phyloP scores from a whole-genome alignment of 2,113 vertebrate genomes.

The Turnix velox region DNA sequence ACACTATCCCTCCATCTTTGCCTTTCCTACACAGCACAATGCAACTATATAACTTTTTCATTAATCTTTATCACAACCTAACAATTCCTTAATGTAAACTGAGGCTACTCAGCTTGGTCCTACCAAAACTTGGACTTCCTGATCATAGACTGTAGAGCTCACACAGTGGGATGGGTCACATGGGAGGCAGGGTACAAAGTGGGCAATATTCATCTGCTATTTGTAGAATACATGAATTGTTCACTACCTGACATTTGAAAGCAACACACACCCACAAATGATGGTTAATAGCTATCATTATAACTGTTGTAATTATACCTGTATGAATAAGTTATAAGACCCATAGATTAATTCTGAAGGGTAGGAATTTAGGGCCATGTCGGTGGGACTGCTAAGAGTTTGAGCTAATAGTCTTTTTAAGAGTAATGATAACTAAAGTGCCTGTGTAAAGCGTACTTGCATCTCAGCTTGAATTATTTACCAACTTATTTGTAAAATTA shows the following conservation, averaged over 20 bases:
- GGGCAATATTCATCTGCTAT: neutral
- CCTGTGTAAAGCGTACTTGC: neutral
- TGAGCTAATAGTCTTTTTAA: neutral
- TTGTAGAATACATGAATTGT: neutral
- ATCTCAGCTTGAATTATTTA: neutral
- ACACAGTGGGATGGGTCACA: accelerated
- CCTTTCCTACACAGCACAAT: neutral
- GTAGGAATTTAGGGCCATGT: neutral
- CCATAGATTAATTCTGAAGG: neutral
- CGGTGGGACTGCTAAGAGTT: neutral
- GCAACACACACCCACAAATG: neutral
- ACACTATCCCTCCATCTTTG: neutral
- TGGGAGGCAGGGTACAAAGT: accelerated
- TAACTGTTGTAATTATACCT: neutral
- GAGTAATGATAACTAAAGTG: neutral
- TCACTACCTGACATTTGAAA: neutral
- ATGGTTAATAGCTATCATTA: neutral
- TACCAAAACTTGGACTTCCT: neutral
- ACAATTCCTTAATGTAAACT: neutral
- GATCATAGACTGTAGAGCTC: neutral
- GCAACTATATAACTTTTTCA: neutral
- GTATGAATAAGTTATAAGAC: neutral
- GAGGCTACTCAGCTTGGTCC: neutral
- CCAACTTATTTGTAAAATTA: neutral
- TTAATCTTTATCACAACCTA: neutral